Conservation (phyloP, 2,113 vertebrate species). For the Xenopus borealis region DNA sequence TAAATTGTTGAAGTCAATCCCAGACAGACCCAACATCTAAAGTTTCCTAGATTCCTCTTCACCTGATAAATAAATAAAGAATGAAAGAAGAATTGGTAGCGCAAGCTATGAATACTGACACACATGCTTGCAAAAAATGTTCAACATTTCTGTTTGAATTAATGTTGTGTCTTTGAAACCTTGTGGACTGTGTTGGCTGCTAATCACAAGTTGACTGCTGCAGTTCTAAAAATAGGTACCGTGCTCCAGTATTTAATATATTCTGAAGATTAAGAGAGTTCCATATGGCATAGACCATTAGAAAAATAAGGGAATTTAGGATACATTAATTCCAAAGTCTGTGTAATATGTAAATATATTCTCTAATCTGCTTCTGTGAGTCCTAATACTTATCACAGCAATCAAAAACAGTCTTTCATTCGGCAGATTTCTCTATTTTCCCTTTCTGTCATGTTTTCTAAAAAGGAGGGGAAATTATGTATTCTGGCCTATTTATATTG, state of each 20-base stretch:
- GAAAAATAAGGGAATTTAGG: neutral
- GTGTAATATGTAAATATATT: neutral
- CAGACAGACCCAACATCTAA: too few relatives aligned
- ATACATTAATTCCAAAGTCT: constrained; percentile 5
- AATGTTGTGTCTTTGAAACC: neutral
- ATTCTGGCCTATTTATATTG: too few relatives aligned
- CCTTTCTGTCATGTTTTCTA: too few relatives aligned
- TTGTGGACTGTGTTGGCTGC: neutral
- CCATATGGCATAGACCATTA: constrained; percentile 27
- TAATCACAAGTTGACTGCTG: neutral
- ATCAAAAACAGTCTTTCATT: neutral
- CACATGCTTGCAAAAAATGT: neutral
- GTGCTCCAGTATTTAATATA: constrained; percentile 12
- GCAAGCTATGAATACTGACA: neutral
- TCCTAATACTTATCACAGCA: neutral
- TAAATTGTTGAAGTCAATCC: too few relatives aligned
- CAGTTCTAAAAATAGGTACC: constrained; percentile 3
- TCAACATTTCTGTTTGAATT: neutral
- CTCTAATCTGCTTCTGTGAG: neutral
- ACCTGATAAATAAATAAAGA: neutral
- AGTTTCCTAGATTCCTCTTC: too few relatives aligned
- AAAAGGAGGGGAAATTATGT: too few relatives aligned
- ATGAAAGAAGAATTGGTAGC: neutral
- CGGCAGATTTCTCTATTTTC: too few relatives aligned
- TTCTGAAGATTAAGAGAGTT: constrained; percentile 16